These are phyloP conservation scores for Drosophila ananassae DNA, from an alignment of 1,140 invertebrate species.

Conservation along the genomic window DNA sequence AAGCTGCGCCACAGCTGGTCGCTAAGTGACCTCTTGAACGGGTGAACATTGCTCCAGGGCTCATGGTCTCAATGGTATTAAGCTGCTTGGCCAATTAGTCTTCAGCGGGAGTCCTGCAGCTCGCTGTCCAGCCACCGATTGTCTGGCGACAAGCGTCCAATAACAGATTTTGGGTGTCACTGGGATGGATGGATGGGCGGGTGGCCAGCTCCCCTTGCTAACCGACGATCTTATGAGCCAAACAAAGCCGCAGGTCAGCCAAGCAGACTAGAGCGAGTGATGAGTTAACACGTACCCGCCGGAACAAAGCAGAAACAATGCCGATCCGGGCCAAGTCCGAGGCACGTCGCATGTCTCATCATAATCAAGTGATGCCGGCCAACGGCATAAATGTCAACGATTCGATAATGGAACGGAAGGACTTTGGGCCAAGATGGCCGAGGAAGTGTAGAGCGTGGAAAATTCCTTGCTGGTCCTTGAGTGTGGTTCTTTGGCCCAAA, in stretches of 20 bases:
- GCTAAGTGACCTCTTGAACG: constrained; percentile 60
- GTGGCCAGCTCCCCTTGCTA: constrained; percentile 45
- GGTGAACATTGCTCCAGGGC: constrained; percentile 31
- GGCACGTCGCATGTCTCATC: constrained; percentile 62
- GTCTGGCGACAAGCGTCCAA: constrained; percentile 9
- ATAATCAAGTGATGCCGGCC: constrained; percentile 77
- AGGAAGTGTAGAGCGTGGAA: constrained; percentile 48
- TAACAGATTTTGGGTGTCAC: neutral
- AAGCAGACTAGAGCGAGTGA: constrained; percentile 33
- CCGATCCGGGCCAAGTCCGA: constrained; percentile 12
- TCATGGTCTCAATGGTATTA: constrained; percentile 78
- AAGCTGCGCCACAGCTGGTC: constrained; percentile 50
- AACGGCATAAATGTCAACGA: constrained; percentile 80
- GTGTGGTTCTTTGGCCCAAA: constrained; percentile 14
- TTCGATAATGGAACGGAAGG: constrained; percentile 70
- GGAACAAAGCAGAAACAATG: constrained; percentile 10
- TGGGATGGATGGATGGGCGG: neutral
- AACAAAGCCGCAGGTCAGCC: constrained; percentile 68
- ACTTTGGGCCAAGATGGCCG: constrained; percentile 7
- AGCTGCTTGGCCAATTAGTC: constrained; percentile 70
- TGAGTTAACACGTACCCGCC: constrained; percentile 71
- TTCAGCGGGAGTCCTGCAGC: constrained; percentile 23
- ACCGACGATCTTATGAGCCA: constrained; percentile 66
- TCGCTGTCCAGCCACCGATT: constrained; percentile 16
- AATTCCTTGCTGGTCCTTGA: constrained; percentile 66